Percentiles rank a stretch among this genome's conserved stretches.
Evolutionary conservation across 2,888 invertebrate species (phyloP).

Genomic region (Aporophyla nigra): DNA sequence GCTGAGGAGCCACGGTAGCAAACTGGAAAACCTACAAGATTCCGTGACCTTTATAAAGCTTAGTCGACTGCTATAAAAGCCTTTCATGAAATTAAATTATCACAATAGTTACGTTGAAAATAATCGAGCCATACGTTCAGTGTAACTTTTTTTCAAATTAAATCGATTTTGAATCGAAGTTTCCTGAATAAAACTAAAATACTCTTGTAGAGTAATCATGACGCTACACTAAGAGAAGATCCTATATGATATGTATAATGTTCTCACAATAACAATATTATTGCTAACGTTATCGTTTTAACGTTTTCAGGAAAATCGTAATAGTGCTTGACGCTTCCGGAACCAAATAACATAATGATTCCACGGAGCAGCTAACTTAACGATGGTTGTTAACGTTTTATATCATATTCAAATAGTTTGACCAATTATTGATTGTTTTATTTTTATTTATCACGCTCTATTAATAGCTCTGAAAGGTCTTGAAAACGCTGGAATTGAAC

Average conservation of each 20-base stretch:
- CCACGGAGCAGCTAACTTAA: conserved; percentile 11
- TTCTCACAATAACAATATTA: conserved; percentile 13
- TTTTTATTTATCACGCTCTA: too few species aligned
- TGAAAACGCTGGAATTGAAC: too few species aligned
- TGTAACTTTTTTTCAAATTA: neutral
- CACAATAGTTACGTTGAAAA: neutral
- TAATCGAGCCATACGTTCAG: neutral
- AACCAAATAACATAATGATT: conserved; percentile 30
- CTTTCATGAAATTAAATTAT: neutral
- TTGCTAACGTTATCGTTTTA: conserved; percentile 10
- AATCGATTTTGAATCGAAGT: neutral
- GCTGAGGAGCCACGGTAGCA: too few species aligned
- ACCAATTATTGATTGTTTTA: conserved; percentile 3
- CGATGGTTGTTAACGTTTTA: conserved; percentile 15
- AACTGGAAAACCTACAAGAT: neutral
- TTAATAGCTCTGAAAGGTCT: too few species aligned
- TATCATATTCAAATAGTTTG: conserved; percentile 30
- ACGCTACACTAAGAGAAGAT: neutral
- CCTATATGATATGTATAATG: neutral
- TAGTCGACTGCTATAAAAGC: neutral
- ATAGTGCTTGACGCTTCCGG: conserved; percentile 18
- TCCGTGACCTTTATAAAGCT: neutral
- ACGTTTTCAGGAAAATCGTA: conserved; percentile 36
- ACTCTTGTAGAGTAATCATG: neutral
- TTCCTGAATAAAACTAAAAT: neutral